Evolutionary conservation across 1,140 invertebrate genomes (phyloP), one percentile per base, ranked within the genome.

Genomic region (Ceratosolen solmsi): DNA sequence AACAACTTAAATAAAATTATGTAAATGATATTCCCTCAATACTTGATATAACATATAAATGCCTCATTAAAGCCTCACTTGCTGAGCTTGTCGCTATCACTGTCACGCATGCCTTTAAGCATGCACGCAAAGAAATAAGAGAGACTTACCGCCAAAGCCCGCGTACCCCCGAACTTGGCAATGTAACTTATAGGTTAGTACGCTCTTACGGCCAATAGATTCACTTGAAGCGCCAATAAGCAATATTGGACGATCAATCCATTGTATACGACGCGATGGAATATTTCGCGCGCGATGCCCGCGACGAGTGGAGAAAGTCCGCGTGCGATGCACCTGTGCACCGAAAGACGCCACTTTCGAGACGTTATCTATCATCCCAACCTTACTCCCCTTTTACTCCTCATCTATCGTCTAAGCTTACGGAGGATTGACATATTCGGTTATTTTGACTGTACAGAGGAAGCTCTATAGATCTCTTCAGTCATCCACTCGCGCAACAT

Each of bases 351-450:
- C 41, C 54, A 65, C 30, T 74, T 80, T 74, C 5, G 54, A 73
- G 46, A 36, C 56, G 56, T 71, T 74, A 80, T 80, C 79, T 74
- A 80, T 80, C 79, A 74, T 80, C 71, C 58, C 58, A 79, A 38
- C 68, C 33, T 27, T 9, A 41, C 41, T 3, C 36, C 1, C 68
- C 36, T 0, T 27, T 2, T 22, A 1, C 27, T 1, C 27, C n/a
- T 49, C 33, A 60, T 49, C 36, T 49, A 17, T 41, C 25, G 41
- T 0, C 49, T 15, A 54, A 25, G 11, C 41, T 27, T 22, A 25
- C 41, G 5, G 65, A 38, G 46, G 73, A 75, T 68, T 56, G 72
- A 75, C 72, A 60, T 49, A n/a, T 74, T 74, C 46, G 56, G 30
- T 80, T 80, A 70, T 54, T 79, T 70, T 54, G 41, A 77, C 25